Conservation (phyloP, 1,140 invertebrate genomes). For the Drosophila willistoni region DNA sequence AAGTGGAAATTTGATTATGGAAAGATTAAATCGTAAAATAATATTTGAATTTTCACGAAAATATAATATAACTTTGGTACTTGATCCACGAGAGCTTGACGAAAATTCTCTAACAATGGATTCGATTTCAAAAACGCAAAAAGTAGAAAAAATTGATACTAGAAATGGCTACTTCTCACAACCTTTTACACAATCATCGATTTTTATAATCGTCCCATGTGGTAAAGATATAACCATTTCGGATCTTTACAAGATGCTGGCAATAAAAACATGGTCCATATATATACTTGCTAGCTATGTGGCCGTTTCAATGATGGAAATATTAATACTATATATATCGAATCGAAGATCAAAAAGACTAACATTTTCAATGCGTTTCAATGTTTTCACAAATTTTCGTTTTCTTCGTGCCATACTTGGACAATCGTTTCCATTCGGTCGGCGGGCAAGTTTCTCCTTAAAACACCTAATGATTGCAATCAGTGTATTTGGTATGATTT, state of each 20-base stretch:
- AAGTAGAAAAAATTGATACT: neutral
- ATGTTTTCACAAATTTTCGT: constrained; percentile 35
- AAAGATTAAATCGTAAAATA: constrained; percentile 1
- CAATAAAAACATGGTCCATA: neutral
- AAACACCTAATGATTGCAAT: constrained; percentile 47
- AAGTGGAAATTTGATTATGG: neutral
- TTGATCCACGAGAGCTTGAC: neutral
- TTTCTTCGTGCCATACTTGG: constrained; percentile 37
- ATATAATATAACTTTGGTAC: neutral
- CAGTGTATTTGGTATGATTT: constrained; percentile 46
- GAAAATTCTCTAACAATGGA: neutral
- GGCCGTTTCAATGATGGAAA: constrained; percentile 28
- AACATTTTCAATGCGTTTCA: constrained; percentile 4
- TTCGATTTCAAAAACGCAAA: neutral
- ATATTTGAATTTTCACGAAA: neutral
- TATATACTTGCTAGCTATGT: constrained; percentile 32
- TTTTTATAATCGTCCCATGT: constrained; percentile 46
- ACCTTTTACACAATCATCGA: neutral
- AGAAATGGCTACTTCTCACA: neutral
- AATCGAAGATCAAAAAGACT: neutral
- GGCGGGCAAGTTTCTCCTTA: neutral
- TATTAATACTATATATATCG: constrained; percentile 3
- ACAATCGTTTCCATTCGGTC: constrained; percentile 18
- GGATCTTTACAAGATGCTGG: constrained; percentile 21
- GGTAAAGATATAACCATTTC: constrained; percentile 3